Base-by-base conservation (phyloP, 2,888 invertebrate species). In the Catocala fraxini region DNA sequence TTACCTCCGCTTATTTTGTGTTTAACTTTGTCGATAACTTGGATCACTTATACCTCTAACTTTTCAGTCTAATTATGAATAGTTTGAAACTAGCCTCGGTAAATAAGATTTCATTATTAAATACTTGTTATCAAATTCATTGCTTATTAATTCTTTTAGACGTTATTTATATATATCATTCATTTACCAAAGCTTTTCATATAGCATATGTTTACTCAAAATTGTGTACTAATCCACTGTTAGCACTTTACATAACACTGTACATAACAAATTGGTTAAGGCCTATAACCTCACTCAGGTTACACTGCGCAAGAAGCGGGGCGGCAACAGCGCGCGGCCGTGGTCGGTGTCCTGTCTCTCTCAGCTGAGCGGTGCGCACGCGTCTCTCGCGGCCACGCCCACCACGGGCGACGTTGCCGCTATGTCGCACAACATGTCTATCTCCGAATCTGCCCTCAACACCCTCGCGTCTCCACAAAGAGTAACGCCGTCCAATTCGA, bases 291-390 rank as follows among this genome's bases (percentile, higher is more conserved):
- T 58, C 56, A 73, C 68, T 33, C 89, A 96, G 93, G 96, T 97
- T 60, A 95, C 96, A 66, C 92, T 97, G 74, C 95, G 97, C 57
- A 94, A 95, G 71, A 96, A 96, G 86, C 94, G 95, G 73, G 91
- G 85, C 68, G 89, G 95, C 86, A 86, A 89, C 88, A 90, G 95
- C 87, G 91, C 95, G 34, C 95, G 98, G 51, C 98, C 98, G 0
- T 98, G 98, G 97, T 98, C 98, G 65, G 98, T 98, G 6, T 97
- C 98, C 6, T 98, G 97, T 78, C 95, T 98, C 43, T 97, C 97
- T 11, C 97, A 97, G 84, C 90, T 97, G 65, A 95, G 95, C 77
- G 94, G 95, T 60, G 90, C 93, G 6, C 89, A 90, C 59, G 84
- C 89, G 4, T 93, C 93, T 10, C 90, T 94, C 0, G 90, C 86